Base-by-base conservation (phyloP, 2,113 vertebrate genomes). In the Grammomys surdaster region DNA sequence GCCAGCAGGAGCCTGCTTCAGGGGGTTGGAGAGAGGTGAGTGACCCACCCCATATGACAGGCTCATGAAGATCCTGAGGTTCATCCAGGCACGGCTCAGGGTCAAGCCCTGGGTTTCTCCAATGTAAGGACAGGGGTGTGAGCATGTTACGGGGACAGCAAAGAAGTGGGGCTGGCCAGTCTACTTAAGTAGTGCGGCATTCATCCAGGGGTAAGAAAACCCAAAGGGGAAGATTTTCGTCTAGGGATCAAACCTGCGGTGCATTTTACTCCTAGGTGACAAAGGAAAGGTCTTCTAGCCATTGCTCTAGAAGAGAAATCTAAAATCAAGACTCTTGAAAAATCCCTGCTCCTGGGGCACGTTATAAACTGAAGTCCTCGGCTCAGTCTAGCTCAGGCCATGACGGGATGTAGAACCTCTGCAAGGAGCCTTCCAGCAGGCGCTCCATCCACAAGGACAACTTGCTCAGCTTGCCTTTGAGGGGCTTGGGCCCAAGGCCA, bases 381-480 rank as follows among this genome's bases (percentile, higher is more conserved):
- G 87, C 96, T 95, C 98, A 99, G 98, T 99, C 99, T 86, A 99
- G 98, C 1, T 99, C 98, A 0, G 99, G 99, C 99, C 99, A 99
- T 0, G 99, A 98, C 0, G 99, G 99, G 96, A 99, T 99, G 73
- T 99, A 99, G 97, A 99, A 99, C 91, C 99, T 99, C 73, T 99
- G 99, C 97, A 99, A 96, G 60, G 99, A 99, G 12, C 99, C 99
- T 88, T 99, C 99, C 96, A 99, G 98, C 31, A 99, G 99, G 78
- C 99, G 98, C 94, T 99, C 99, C 99, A 99, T 99, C 99, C 99
- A 99, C 60, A 99, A 97, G 33, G 99, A 99, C 40, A 99, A 98
- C 90, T 99, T 99, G 98, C 99, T 99, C 96, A 99, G 97, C 98
- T 99, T 99, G 97, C 99, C 99, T 98, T 99, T 99, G 97, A 99